Percentiles rank a stretch among this genome's conserved stretches.
Conservation (phyloP, 1,140 invertebrate genomes). For the Pomacea maculata region DNA sequence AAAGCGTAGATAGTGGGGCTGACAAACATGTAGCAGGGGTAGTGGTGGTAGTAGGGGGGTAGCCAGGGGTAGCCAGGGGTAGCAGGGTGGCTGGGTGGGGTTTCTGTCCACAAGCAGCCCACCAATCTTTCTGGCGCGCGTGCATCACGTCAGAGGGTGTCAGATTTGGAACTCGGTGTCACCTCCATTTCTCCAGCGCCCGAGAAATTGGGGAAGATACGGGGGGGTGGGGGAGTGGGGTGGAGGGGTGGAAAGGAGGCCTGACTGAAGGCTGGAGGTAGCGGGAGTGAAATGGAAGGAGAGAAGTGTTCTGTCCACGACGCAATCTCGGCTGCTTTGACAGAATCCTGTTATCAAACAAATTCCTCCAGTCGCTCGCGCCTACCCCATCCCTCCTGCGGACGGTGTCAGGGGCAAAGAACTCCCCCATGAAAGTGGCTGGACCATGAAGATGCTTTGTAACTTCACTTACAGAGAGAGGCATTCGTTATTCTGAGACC, state of each 20-base stretch:
- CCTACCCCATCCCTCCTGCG: background rate
- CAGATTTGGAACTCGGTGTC: slow-evolving; percentile 7
- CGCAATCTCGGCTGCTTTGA: slow-evolving; percentile 17
- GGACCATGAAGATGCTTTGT: background rate
- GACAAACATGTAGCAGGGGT: background rate
- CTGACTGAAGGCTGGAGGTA: background rate
- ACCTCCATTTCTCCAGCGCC: background rate
- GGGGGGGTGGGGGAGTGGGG: too few relatives aligned
- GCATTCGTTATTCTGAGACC: background rate
- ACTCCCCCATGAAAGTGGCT: background rate
- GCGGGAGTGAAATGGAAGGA: background rate
- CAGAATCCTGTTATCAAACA: slow-evolving; percentile 23
- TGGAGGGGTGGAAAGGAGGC: background rate
- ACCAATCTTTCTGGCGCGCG: slow-evolving; percentile 8
- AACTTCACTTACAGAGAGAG: background rate
- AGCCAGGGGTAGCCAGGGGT: too few relatives aligned
- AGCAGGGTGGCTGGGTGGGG: background rate
- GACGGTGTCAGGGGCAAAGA: background rate
- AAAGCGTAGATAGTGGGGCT: slow-evolving; percentile 11
- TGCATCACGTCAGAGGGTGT: background rate
- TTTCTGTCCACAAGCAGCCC: background rate
- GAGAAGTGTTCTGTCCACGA: slow-evolving; percentile 7
- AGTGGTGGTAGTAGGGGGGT: too few relatives aligned
- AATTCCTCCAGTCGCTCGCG: slow-evolving; percentile 19
- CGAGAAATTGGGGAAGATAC: background rate